Conservation (phyloP, 2,113 vertebrate genomes). For the Amazona guildingii region DNA sequence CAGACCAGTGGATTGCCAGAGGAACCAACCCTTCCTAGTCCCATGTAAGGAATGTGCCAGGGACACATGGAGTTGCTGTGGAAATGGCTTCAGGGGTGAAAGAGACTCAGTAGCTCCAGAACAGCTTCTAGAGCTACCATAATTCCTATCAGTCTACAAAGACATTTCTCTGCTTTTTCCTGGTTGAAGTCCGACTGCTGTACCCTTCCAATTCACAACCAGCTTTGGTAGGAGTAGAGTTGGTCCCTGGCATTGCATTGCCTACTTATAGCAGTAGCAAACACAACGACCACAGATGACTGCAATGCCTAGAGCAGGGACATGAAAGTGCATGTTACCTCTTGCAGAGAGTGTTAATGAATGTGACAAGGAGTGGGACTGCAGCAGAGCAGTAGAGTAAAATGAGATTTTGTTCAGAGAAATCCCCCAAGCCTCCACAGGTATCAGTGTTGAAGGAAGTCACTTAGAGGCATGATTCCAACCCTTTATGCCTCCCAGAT, state of each 20-base stretch:
- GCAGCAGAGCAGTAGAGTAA: neutral
- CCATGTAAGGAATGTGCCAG: neutral
- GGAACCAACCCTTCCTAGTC: neutral
- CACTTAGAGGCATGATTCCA: neutral
- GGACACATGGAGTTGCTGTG: neutral
- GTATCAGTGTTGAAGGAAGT: neutral
- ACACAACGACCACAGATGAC: neutral
- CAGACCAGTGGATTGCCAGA: neutral
- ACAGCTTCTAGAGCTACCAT: neutral
- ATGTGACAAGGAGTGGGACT: neutral
- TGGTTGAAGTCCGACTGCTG: neutral
- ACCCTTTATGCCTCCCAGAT: neutral
- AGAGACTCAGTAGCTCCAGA: neutral
- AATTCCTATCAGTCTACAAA: neutral
- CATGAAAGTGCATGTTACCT: neutral
- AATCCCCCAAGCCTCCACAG: neutral
- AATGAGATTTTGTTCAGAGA: neutral
- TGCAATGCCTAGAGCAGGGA: neutral
- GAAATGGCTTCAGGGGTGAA: neutral
- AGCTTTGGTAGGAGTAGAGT: neutral
- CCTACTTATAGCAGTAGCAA: neutral
- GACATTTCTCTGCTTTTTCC: neutral
- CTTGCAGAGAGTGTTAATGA: constrained; percentile 28
- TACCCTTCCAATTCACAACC: neutral
- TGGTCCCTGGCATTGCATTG: neutral